Base-by-base conservation (phyloP, 2,797 vertebrate genomes). In the Aplochiton taeniatus region DNA sequence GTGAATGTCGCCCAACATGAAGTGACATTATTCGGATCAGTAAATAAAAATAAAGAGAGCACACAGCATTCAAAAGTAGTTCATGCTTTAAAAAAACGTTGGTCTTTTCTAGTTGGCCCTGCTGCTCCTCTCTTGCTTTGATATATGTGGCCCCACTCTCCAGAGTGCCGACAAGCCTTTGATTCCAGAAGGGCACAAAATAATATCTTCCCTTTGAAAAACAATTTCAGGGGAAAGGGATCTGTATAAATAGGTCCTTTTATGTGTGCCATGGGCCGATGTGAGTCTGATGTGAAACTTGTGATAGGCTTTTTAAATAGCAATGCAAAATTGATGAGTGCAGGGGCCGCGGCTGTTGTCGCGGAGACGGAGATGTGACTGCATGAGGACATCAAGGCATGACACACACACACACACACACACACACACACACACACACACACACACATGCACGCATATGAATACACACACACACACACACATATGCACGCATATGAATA, bases 301-400 rank as follows among this genome's bases (percentile, higher is more conserved):
- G 86, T 85, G 85, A 91, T 89, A 88, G 89, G 86, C 81, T 89
- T 89, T 90, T 89, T 87, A 90, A 92, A 92, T 85, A 87, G 85
- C 82, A 81, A 90, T 91, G 90, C 89, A 92, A 93, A 91, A 92
- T 93, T 92, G 89, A 92, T 91, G 91, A 91, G 85, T 87, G 78
- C 76, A 83, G 89, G 83, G 70, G 86, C 86, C 80, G 78, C 72
- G 75, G 82, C 81, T 89, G 89, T 89, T 89, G 88, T 89, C 86
- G 83, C 65, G 82, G 77, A 80, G 83, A 87, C 83, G 81, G 85
- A 92, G 86, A 90, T 90, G 87, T 88, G 88, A 90, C 87, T 89
- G 89, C 90, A 90, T 88, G 79, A 91, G 88, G 85, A 91, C 88
- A 91, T 92, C 91, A 92, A 91, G 90, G 90, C 81, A 64, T 69